phyloP scores from a whole-genome alignment of 2,113 vertebrate genomes.

The Chaetodon trifascialis region DNA sequence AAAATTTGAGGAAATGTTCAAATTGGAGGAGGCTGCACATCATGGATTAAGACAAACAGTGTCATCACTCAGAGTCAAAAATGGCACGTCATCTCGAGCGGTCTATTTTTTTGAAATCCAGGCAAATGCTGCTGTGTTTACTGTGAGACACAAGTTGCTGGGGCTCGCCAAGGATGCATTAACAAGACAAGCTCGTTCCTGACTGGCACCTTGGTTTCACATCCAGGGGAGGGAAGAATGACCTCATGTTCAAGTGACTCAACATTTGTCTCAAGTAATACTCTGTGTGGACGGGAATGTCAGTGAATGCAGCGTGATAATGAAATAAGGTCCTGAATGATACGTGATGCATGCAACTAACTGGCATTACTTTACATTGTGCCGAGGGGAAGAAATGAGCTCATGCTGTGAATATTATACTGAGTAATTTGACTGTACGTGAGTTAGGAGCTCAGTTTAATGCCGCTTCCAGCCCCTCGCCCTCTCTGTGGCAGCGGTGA shows the following conservation, averaged over 20 bases:
- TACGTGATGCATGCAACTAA: neutral
- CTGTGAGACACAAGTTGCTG: slow-evolving; percentile 6
- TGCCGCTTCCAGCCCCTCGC: slow-evolving; percentile 59
- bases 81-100: neutral
- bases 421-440: slow-evolving; percentile 14
- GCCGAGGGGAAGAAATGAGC: slow-evolving; percentile 34
- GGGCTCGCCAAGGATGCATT: slow-evolving; percentile 26
- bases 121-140: slow-evolving; percentile 6
- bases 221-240: slow-evolving; percentile 36
- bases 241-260: slow-evolving; percentile 68
- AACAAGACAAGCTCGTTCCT: slow-evolving; percentile 50
- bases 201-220: slow-evolving; percentile 55
- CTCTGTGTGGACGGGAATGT: neutral
- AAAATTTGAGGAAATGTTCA: neutral
- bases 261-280: slow-evolving; percentile 54
- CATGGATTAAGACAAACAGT: neutral
- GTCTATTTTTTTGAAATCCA: slow-evolving; percentile 10
- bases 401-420: slow-evolving; percentile 35
- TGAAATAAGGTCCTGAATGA: slow-evolving; percentile 14
- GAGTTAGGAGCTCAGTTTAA: slow-evolving; percentile 39
- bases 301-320: neutral
- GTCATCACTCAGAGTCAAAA: slow-evolving; percentile 1
- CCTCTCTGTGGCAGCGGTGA: slow-evolving; percentile 74
- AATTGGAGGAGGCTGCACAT: neutral
- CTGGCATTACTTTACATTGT: slow-evolving; percentile 3